Evolutionary conservation across 2,113 vertebrate genomes (phyloP), one percentile per base, ranked within the genome.

Genomic region (Silurus glanis): DNA sequence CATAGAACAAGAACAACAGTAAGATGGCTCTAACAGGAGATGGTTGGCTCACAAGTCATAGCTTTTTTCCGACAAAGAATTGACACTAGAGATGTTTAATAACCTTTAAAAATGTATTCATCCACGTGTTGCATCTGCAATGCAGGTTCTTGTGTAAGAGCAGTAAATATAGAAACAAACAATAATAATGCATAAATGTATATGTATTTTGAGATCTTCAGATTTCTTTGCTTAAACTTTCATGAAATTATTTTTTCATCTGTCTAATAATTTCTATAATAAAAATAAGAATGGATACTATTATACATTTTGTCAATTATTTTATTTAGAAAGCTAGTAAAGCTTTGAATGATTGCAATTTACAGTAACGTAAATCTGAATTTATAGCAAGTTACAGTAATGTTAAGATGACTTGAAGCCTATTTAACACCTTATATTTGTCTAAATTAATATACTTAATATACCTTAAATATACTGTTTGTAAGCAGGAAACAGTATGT

Each of bases 1-100:
- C 91, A 91, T 92, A 87, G 88, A 93, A n/a, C n/a, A n/a, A n/a
- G n/a, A n/a, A 91, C 90, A 91, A 92, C 89, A 92, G 88, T 90
- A 92, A 91, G 90, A 90, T 85, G 85, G 90, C 89, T 93, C 90
- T 89, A 93, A 93, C 88, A n/a, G n/a, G n/a, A n/a, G n/a, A 37
- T 37, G 2, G 37, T 37, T 1, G 37, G 37, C 37, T 37, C 2
- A 37, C 37, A 37, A 37, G 2, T 37, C 37, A 37, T 37, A 37
- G 37, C 37, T 37, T 37, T 37, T 2, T 37, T 37, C 4, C 4
- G 14, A 16, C 16, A 58, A 62, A 62, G 21, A 19, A 23, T 2
- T 23, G 21, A 23, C 61, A 62, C 21, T 62, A 21, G 21, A 62
- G 21, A 62, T 16, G 14, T 59, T 59, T 14, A 19, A 59, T 59